Percentiles rank a stretch among this genome's conserved stretches.
These are phyloP conservation scores for Cheirogaleus major DNA, from an alignment of 2,797 vertebrate genomes.

Conservation along the genomic window DNA sequence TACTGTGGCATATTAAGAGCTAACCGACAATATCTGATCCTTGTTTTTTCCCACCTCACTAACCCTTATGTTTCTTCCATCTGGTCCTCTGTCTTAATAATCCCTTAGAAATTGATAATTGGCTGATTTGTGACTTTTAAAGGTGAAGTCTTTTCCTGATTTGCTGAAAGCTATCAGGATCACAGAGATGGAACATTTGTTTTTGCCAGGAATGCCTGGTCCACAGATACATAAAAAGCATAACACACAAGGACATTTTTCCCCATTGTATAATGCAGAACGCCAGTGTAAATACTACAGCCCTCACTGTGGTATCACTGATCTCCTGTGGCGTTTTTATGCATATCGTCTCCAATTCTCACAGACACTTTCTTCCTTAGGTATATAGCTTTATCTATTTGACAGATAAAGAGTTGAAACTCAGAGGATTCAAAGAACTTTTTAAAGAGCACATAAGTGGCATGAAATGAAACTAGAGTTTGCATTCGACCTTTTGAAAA, in stretches of 20 bases:
- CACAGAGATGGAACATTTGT: rapidly evolving
- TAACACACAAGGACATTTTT: rapidly evolving
- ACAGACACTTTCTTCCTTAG: background rate
- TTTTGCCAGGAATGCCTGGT: background rate
- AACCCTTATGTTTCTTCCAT: rapidly evolving
- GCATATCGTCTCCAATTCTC: background rate
- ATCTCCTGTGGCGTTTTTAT: rapidly evolving
- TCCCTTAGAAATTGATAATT: background rate
- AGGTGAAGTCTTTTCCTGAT: background rate
- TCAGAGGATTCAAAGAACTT: background rate
- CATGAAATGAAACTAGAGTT: background rate
- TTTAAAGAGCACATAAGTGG: background rate
- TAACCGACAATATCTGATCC: background rate
- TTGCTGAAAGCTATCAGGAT: background rate
- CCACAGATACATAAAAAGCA: background rate
- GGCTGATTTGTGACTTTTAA: background rate
- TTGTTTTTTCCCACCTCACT: background rate
- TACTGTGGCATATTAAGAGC: rapidly evolving
- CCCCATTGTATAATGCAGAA: no score
- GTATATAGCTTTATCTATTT: background rate
- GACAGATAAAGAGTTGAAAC: background rate
- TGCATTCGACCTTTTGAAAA: background rate
- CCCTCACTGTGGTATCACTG: rapidly evolving
- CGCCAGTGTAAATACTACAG: background rate
- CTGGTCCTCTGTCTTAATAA: no score